A percentile compares a stretch with the other conserved stretches of the same genome.
Conservation (phyloP, 1,140 invertebrate species). For the Dinoponera quadriceps region DNA sequence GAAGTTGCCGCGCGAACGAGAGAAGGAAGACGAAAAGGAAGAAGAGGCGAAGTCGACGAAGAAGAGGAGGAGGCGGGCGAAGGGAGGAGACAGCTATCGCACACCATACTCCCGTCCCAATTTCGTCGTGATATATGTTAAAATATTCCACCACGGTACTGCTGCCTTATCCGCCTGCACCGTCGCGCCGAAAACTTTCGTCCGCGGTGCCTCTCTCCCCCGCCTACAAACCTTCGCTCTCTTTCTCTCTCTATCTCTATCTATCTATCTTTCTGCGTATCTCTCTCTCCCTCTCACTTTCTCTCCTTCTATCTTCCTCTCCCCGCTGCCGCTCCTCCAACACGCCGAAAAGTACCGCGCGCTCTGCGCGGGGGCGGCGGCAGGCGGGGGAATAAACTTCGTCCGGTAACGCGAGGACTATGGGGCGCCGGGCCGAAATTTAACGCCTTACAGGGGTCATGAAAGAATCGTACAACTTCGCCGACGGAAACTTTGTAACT, state of each 20-base stretch:
- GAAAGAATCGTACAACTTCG: constrained; percentile 77
- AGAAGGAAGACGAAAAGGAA: constrained; percentile 35
- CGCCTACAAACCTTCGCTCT: background rate
- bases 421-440: constrained; percentile 69
- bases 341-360: constrained; percentile 54
- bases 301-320: constrained; percentile 14
- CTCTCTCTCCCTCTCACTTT: background rate
- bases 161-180: constrained; percentile 56
- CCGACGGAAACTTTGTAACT: constrained; percentile 35
- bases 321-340: constrained; percentile 34
- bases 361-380: constrained; percentile 7
- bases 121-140: constrained; percentile 77
- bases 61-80: constrained; percentile 13
- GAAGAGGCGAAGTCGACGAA: constrained; percentile 26
- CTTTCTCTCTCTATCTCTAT: constrained; percentile 17
- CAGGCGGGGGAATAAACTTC: constrained; percentile 59
- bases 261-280: background rate
- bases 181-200: constrained; percentile 71
- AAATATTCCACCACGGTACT: constrained; percentile 75
- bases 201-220: constrained; percentile 43
- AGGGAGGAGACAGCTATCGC: constrained; percentile 37
- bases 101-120: constrained; percentile 70
- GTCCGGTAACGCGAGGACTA: constrained; percentile 78
- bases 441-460: constrained; percentile 69
- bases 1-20: constrained; percentile 31